phyloP scores from a whole-genome alignment of 2,113 vertebrate genomes.

The Caloenas nicobarica region DNA sequence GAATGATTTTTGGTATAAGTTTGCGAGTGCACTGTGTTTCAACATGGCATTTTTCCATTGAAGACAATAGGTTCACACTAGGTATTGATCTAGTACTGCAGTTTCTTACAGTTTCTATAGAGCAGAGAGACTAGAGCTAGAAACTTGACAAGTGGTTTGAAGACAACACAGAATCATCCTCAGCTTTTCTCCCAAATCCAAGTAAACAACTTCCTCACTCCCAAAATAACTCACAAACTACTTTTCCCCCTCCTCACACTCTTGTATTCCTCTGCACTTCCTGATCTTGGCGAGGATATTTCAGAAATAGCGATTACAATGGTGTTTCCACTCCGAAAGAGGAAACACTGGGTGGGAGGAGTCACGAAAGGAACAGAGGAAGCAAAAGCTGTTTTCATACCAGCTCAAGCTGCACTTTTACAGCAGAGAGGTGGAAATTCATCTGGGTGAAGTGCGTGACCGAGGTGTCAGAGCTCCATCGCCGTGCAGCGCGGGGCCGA shows the following conservation, averaged over 20 bases:
- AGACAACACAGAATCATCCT: background rate
- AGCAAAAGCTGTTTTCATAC: background rate
- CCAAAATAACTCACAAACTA: background rate
- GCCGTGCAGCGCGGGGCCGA: background rate
- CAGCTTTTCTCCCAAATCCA: background rate
- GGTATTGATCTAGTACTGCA: background rate
- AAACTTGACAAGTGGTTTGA: background rate
- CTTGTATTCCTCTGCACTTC: background rate
- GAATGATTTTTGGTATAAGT: background rate
- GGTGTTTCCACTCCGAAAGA: constrained; percentile 26
- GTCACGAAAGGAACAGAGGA: background rate
- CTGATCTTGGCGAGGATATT: background rate
- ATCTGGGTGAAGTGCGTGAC: background rate
- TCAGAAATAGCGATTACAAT: constrained; percentile 42
- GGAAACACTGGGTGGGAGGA: constrained; percentile 45
- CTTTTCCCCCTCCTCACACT: background rate
- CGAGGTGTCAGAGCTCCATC: background rate
- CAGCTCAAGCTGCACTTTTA: background rate
- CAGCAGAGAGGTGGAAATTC: background rate
- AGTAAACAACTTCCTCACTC: background rate
- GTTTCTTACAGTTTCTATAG: background rate
- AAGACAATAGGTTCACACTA: background rate
- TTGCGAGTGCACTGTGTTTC: background rate
- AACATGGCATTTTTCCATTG: background rate
- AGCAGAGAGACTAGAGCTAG: background rate